A percentile compares a stretch with the other conserved stretches of the same genome.
These are phyloP conservation scores for Eupsilia transversa DNA, from an alignment of 2,888 invertebrate species.

Conservation along the genomic window DNA sequence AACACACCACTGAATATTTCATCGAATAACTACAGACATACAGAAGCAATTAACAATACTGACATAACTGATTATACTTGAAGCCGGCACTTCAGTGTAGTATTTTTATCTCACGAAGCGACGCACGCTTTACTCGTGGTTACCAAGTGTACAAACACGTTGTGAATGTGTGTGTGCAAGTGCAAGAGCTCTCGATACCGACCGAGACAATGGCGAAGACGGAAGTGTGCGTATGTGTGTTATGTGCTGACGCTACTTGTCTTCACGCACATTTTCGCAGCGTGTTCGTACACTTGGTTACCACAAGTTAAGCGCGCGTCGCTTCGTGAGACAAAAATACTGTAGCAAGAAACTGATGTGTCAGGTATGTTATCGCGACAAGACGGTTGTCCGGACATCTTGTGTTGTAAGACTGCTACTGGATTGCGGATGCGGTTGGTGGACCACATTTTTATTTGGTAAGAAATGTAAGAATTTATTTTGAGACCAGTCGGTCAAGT, in stretches of 20 bases:
- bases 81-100: slow-evolving; percentile 23
- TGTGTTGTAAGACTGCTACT: slow-evolving; percentile 23
- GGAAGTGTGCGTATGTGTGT: no score
- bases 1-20: slow-evolving; percentile 27
- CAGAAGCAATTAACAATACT: slow-evolving; percentile 47
- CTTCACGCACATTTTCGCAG: no score
- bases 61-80: slow-evolving; percentile 31
- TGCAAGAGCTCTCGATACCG: no score
- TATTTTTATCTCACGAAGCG: no score
- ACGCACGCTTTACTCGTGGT: no score
- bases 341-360: slow-evolving; percentile 41
- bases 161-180: no score
- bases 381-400: slow-evolving; percentile 7
- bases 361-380: slow-evolving; percentile 38
- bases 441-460: neutral
- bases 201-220: no score
- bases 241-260: no score
- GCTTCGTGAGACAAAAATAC: no score
- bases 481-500: neutral
- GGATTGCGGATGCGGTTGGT: slow-evolving; percentile 17
- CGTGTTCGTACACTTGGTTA: no score
- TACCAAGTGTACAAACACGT: no score
- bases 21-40: slow-evolving; percentile 21
- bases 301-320: no score
- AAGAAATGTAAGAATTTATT: neutral